Conservation (phyloP, 2,113 vertebrate species). For the Thryonomys swinderianus region DNA sequence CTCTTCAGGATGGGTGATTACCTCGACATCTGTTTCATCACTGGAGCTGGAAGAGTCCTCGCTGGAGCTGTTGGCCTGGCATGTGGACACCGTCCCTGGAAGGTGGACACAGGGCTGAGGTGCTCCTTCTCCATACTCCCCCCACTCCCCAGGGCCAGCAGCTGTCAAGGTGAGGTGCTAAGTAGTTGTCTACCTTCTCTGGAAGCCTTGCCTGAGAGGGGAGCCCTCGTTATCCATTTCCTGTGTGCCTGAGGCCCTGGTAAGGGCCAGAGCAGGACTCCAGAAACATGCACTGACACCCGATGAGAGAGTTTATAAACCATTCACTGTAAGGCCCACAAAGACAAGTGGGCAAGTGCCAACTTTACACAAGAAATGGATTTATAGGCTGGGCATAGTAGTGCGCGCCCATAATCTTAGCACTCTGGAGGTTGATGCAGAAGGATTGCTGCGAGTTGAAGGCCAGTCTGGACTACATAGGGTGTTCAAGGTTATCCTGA, state of each 20-base stretch:
- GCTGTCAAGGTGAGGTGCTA: neutral
- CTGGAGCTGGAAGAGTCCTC: slow-evolving; percentile 83
- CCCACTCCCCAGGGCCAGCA: neutral
- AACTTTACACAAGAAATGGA: neutral
- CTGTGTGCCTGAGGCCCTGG: neutral
- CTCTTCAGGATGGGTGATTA: slow-evolving; percentile 58
- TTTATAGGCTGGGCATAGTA: neutral
- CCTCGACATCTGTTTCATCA: slow-evolving; percentile 85
- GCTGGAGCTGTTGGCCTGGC: slow-evolving; percentile 80
- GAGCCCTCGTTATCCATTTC: fast-evolving
- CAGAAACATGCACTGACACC: fast-evolving
- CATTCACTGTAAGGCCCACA: neutral
- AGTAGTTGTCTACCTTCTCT: fast-evolving
- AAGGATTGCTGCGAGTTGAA: neutral
- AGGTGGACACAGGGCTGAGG: neutral
- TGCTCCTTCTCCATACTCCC: neutral
- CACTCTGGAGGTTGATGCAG: neutral
- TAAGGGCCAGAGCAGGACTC: neutral
- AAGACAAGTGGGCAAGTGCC: neutral
- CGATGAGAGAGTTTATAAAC: neutral
- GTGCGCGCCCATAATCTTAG: neutral
- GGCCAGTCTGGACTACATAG: neutral
- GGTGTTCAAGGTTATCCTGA: neutral
- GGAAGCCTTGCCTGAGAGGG: neutral
- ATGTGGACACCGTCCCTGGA: slow-evolving; percentile 74